A percentile compares a stretch with the other conserved stretches of the same genome.
These are phyloP conservation scores for Hydropsyche betteni DNA, from an alignment of 2,888 invertebrate species.

Conservation along the genomic window DNA sequence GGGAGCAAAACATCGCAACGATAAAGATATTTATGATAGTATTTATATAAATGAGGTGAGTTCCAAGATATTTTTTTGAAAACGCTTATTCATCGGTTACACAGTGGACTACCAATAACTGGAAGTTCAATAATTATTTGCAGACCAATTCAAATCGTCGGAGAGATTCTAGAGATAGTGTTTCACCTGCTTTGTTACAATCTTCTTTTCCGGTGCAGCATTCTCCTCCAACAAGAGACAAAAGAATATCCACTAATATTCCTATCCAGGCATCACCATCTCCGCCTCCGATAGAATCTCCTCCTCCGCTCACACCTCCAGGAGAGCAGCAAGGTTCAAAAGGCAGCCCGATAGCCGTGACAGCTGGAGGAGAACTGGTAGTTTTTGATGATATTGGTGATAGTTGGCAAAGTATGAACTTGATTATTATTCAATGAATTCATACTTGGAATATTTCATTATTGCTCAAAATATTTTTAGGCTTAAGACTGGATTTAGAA, in stretches of 20 bases:
- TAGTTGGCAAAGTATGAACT: constrained; percentile 74
- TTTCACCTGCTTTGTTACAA: constrained; percentile 39
- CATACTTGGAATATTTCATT: background rate
- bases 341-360: constrained; percentile 67
- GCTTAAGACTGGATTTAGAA: constrained; percentile 66
- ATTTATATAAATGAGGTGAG: constrained; percentile 49
- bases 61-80: constrained; percentile 9
- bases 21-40: constrained; percentile 46
- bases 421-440: constrained; percentile 43
- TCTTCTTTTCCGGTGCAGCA: constrained; percentile 45
- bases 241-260: constrained; percentile 15
- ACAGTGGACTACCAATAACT: background rate
- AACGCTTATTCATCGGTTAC: background rate
- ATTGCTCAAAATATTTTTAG: constrained; percentile 53
- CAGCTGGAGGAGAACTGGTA: constrained; percentile 80
- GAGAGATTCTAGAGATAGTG: constrained; percentile 41
- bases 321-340: constrained; percentile 62
- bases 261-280: constrained; percentile 34
- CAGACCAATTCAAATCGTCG: constrained; percentile 49
- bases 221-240: constrained; percentile 37
- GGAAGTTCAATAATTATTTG: background rate
- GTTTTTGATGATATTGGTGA: constrained; percentile 89
- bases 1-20: constrained; percentile 41
- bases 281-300: constrained; percentile 61
- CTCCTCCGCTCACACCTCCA: constrained; percentile 63